Conservation (phyloP, 2,113 vertebrate genomes). For the Varanus salvator region DNA sequence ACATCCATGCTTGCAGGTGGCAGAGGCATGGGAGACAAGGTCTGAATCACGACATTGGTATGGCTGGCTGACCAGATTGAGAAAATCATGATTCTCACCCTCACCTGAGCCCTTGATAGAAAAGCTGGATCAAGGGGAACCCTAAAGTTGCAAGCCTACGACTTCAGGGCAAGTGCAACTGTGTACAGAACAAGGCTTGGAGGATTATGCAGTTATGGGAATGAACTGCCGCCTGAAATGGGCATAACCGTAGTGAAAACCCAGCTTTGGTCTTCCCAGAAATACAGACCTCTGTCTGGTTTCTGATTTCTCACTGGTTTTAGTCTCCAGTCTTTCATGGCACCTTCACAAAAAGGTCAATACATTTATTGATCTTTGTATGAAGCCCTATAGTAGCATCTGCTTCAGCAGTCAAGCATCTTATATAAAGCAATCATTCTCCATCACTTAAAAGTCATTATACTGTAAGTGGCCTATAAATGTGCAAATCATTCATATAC, state of each 20-base stretch:
- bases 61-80: background rate
- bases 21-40: no score
- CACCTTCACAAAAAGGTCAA: background rate
- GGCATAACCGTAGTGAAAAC: background rate
- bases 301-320: background rate
- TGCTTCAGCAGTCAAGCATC: background rate
- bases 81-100: background rate
- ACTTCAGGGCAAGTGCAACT: background rate
- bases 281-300: background rate
- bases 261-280: background rate
- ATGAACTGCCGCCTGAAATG: background rate
- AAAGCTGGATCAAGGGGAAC: background rate
- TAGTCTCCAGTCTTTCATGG: background rate
- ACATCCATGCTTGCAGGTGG: no score
- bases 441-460: slow-evolving; percentile 51
- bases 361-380: background rate
- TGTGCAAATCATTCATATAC: background rate
- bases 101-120: background rate
- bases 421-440: slow-evolving; percentile 4
- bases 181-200: background rate
- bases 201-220: background rate
- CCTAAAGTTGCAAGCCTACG: background rate
- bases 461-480: background rate
- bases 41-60: no score
- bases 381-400: background rate